Percentiles rank a stretch among this genome's conserved stretches.
Conservation (phyloP, 2,797 vertebrate species). For the Sebastes cheni region DNA sequence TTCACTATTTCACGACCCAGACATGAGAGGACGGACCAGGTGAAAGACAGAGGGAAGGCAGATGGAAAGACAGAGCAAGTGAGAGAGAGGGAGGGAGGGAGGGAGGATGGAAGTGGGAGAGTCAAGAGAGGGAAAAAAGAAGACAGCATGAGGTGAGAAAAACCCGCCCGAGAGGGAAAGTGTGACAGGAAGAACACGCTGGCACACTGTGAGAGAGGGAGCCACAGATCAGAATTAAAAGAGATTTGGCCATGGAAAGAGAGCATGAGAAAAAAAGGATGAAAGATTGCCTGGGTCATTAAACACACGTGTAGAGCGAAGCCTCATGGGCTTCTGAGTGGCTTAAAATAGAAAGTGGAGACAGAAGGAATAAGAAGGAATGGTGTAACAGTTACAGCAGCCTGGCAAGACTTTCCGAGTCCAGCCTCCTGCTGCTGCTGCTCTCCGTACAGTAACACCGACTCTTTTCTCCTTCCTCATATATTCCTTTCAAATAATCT, state of each 20-base stretch:
- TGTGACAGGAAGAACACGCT: slow-evolving; percentile 7
- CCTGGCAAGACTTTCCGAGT: background rate
- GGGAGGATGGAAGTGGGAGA: slow-evolving; percentile 2
- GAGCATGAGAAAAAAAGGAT: background rate
- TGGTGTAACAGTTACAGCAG: background rate
- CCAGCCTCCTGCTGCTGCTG: background rate
- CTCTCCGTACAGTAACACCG: background rate
- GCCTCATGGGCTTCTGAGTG: background rate
- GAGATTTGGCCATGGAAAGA: background rate
- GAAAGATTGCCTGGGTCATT: slow-evolving; percentile 1
- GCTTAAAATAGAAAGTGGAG: slow-evolving; percentile 39
- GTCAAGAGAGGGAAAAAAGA: background rate
- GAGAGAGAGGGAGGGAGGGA: background rate
- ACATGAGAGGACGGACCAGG: slow-evolving; percentile 2
- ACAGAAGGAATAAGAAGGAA: slow-evolving; percentile 3
- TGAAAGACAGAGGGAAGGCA: background rate
- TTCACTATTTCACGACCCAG: background rate
- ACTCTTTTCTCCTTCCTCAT: background rate
- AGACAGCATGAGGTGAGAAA: slow-evolving; percentile 36
- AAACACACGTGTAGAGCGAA: slow-evolving; percentile 9
- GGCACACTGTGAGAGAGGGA: background rate
- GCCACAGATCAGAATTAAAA: slow-evolving; percentile 6
- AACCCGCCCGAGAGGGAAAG: slow-evolving; percentile 13
- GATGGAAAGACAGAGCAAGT: background rate
- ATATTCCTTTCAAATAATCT: slow-evolving; percentile 14